phyloP scores from a whole-genome alignment of 2,888 invertebrate species.

The Drosophila kambysellisi region DNA sequence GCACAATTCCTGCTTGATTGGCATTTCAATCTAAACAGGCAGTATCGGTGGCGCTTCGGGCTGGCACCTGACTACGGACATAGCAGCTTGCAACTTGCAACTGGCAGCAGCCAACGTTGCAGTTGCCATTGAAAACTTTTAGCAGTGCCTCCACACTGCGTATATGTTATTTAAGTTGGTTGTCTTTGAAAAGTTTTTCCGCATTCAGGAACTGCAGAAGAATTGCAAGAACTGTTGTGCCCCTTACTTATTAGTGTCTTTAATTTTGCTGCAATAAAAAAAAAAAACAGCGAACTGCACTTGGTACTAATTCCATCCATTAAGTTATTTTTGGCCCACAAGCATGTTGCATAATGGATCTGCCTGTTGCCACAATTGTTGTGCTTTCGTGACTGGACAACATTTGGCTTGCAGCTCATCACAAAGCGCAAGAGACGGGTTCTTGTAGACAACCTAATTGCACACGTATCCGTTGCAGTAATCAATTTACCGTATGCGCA shows the following conservation, averaged over 20 bases:
- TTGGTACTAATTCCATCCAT: constrained; percentile 69
- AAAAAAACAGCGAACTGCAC: constrained; percentile 37
- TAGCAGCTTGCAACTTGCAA: constrained; percentile 9
- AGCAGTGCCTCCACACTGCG: constrained; percentile 53
- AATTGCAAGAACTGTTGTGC: constrained; percentile 5
- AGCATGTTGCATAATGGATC: constrained; percentile 31
- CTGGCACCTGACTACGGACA: not conserved
- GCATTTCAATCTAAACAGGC: constrained; percentile 26
- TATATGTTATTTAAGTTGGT: constrained; percentile 58
- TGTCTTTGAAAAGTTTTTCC: constrained; percentile 31
- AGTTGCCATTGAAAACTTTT: constrained; percentile 33
- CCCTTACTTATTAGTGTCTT: constrained; percentile 62
- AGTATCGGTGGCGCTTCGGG: not conserved
- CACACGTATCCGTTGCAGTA: constrained; percentile 47
- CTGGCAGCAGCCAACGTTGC: constrained; percentile 3
- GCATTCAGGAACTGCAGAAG: constrained; percentile 33
- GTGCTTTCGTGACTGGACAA: constrained; percentile 43
- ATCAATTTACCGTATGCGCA: constrained; percentile 53
- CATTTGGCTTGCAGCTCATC: constrained; percentile 31
- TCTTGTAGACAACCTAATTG: constrained; percentile 48
- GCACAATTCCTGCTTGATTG: constrained; percentile 27
- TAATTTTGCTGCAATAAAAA: constrained; percentile 48
- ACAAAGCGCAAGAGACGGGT: not conserved
- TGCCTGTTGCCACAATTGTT: constrained; percentile 1
- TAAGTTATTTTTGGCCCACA: constrained; percentile 41